Conservation (phyloP, 2,888 invertebrate species). For the Polydrusus pterygomalis region DNA sequence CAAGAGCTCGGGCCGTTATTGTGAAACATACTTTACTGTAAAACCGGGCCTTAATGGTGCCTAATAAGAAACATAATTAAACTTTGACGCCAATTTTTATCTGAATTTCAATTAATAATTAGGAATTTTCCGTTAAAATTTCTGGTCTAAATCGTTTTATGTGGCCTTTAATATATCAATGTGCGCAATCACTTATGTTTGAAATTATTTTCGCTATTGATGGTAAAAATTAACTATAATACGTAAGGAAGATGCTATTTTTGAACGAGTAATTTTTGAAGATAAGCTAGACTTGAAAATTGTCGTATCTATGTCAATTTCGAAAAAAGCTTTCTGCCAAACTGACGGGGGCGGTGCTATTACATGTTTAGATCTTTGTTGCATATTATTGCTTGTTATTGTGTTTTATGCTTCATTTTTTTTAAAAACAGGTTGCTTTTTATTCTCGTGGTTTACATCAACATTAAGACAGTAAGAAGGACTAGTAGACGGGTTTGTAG, state of each 20-base stretch:
- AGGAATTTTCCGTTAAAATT: not conserved
- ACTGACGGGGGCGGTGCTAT: slow-evolving; percentile 62
- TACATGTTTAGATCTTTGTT: slow-evolving; percentile 63
- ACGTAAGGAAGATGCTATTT: slow-evolving; percentile 40
- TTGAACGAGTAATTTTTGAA: slow-evolving; percentile 40
- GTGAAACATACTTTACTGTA: no score
- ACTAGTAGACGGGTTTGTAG: not conserved
- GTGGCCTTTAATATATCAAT: slow-evolving; percentile 34
- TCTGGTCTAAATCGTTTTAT: slow-evolving; percentile 30
- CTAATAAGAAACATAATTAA: not conserved
- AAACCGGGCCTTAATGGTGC: no score
- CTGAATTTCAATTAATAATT: slow-evolving; percentile 2
- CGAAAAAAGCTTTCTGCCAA: slow-evolving; percentile 52
- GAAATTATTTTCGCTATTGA: slow-evolving; percentile 19
- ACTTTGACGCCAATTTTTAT: not conserved
- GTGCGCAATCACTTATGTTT: slow-evolving; percentile 25
- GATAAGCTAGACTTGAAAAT: slow-evolving; percentile 22
- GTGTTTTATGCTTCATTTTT: slow-evolving; percentile 10
- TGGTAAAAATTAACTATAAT: slow-evolving; percentile 33
- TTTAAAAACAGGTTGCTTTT: slow-evolving; percentile 9
- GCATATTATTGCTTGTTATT: slow-evolving; percentile 66
- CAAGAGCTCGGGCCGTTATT: no score
- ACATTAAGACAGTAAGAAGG: not conserved
- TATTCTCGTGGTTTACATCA: slow-evolving; percentile 7
- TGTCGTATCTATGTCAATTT: slow-evolving; percentile 45